Evolutionary conservation across 2,113 vertebrate genomes (phyloP).

Genomic region (Dicerorhinus sumatrensis): DNA sequence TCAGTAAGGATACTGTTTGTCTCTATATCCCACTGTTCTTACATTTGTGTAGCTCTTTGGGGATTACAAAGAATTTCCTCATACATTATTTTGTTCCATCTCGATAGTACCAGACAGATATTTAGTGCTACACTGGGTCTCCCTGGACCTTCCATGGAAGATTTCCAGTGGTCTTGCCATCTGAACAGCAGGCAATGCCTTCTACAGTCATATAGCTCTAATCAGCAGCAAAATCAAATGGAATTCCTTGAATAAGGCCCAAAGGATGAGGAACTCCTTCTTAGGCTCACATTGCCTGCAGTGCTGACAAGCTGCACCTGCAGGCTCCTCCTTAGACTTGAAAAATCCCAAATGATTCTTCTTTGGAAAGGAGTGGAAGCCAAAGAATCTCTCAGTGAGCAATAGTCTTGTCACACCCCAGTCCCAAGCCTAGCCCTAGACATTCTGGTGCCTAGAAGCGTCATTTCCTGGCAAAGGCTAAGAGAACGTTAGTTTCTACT

Average conservation of each 20-base stretch:
- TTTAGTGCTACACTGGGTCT: accelerated
- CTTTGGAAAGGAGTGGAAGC: neutral
- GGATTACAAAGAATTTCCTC: neutral
- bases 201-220: neutral
- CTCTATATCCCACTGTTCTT: neutral
- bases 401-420: neutral
- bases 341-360: neutral
- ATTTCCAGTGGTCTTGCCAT: neutral
- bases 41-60: neutral
- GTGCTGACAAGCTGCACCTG: accelerated
- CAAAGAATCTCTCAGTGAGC: neutral
- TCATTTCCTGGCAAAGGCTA: conserved; percentile 69
- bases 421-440: conserved; percentile 50
- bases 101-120: neutral
- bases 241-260: accelerated
- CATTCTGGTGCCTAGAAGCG: conserved; percentile 61
- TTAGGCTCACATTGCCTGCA: accelerated
- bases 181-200: neutral
- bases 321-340: neutral
- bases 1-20: neutral
- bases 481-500: conserved; percentile 26
- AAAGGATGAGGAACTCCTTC: accelerated
- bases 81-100: neutral
- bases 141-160: neutral
- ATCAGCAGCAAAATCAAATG: neutral